Percentiles rank a stretch among this genome's conserved stretches.
Conservation (phyloP, 2,113 vertebrate species). For the Catharus minimus region DNA sequence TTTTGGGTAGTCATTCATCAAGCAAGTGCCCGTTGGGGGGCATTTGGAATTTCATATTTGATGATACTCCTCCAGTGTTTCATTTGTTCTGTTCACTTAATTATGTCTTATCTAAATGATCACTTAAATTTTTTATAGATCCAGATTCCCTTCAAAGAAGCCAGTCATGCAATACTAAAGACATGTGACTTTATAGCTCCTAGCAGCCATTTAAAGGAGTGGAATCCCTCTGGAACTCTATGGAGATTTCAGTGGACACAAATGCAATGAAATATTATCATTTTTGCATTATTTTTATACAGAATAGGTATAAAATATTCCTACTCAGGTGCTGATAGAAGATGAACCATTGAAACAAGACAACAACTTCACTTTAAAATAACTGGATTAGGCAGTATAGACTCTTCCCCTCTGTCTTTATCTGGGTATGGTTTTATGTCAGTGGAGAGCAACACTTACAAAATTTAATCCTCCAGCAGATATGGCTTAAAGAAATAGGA, state of each 20-base stretch:
- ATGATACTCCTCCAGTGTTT: conserved; percentile 30
- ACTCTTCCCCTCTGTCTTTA: not conserved
- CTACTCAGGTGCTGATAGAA: not conserved
- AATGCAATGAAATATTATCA: not conserved
- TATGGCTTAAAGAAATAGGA: not conserved
- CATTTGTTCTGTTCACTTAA: conserved; percentile 60
- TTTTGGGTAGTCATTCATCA: not conserved
- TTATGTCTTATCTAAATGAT: conserved; percentile 62
- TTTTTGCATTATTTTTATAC: not conserved
- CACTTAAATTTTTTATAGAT: conserved; percentile 42
- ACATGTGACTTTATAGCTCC: not conserved
- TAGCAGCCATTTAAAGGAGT: not conserved
- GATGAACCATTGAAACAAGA: not conserved
- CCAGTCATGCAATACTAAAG: conserved; percentile 31
- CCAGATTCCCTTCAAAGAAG: conserved; percentile 24
- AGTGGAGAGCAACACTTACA: not conserved
- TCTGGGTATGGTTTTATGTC: accelerated
- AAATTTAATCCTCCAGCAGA: not conserved
- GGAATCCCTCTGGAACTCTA: not conserved
- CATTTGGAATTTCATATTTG: conserved; percentile 15
- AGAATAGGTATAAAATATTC: not conserved
- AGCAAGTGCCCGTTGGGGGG: not conserved
- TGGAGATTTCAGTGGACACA: not conserved
- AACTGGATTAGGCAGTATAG: not conserved
- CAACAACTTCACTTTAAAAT: not conserved